Evolutionary conservation across 1,140 invertebrate species (phyloP), one percentile per base, ranked within the genome.

Genomic region (Rhyacophila brunnea): DNA sequence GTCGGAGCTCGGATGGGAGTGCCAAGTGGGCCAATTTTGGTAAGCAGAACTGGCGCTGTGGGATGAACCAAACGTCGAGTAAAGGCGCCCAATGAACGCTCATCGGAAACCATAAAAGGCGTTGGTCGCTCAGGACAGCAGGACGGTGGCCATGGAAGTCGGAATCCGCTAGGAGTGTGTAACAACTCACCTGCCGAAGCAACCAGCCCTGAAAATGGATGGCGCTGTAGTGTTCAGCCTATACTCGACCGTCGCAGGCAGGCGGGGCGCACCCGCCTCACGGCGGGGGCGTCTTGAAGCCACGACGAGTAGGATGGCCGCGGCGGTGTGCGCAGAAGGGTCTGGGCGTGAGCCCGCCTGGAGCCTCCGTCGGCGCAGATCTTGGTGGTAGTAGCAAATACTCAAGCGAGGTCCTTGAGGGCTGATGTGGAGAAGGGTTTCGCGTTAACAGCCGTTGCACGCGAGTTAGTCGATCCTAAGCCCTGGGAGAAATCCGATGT

Each of bases 121-220:
- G 87, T 90, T 90, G 83, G 86, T 89, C 84, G n/a, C n/a, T n/a
- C n/a, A n/a, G n/a, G n/a, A n/a, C n/a, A n/a, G n/a, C n/a, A n/a
- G n/a, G n/a, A n/a, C n/a, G n/a, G n/a, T n/a, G n/a, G n/a, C n/a
- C n/a, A n/a, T n/a, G n/a, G n/a, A n/a, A n/a, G n/a, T n/a, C n/a
- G n/a, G n/a, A n/a, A n/a, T n/a, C n/a, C n/a, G n/a, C n/a, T n/a
- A n/a, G n/a, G n/a, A n/a, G n/a, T n/a, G n/a, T n/a, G n/a, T n/a
- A n/a, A n/a, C n/a, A n/a, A n/a, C n/a, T n/a, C n/a, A n/a, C n/a
- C n/a, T n/a, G n/a, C n/a, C n/a, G n/a, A n/a, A n/a, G n/a, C n/a
- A n/a, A n/a, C n/a, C n/a, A n/a, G n/a, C n/a, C 86, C 88, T 90
- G 87, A 91, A 92, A 92, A 92, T 90, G 88, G 88, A 90, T 88